Evolutionary conservation across 2,888 invertebrate genomes (phyloP).

Genomic region (Iselma pallidipennis): DNA sequence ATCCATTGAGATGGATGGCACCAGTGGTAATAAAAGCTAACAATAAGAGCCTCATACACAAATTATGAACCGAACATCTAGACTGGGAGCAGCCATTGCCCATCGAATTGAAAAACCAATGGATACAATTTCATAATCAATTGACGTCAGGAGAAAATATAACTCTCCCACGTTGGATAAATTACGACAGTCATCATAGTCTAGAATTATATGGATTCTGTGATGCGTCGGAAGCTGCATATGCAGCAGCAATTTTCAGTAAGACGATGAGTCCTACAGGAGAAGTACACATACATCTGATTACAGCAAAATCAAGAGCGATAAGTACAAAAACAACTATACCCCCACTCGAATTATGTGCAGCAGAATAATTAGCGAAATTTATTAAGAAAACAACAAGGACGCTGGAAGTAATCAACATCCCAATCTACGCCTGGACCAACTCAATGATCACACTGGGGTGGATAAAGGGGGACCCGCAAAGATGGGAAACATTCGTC

Average conservation of each 20-base stretch:
- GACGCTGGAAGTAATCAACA: too few relatives aligned
- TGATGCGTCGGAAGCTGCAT: constrained; percentile 18
- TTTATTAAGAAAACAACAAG: too few relatives aligned
- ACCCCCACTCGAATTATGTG: too few relatives aligned
- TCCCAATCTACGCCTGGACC: too few relatives aligned
- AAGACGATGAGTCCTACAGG: too few relatives aligned
- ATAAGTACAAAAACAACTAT: too few relatives aligned
- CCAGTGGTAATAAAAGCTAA: constrained; percentile 27
- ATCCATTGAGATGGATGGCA: constrained; percentile 32
- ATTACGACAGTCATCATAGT: neutral
- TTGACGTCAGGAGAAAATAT: constrained; percentile 15
- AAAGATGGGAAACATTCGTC: too few relatives aligned
- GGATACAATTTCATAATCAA: constrained; percentile 4
- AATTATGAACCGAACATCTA: constrained; percentile 16
- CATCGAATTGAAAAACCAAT: constrained; percentile 3
- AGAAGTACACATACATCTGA: too few relatives aligned
- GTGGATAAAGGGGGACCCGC: too few relatives aligned
- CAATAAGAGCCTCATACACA: constrained; percentile 34
- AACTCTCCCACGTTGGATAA: constrained; percentile 8
- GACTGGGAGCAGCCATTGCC: constrained; percentile 16
- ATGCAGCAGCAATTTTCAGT: constrained; percentile 16
- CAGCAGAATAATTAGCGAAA: too few relatives aligned
- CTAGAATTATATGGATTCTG: constrained; percentile 21
- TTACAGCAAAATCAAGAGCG: too few relatives aligned
- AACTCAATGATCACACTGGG: too few relatives aligned